Evolutionary conservation across 2,888 invertebrate genomes (phyloP).

Genomic region (Ferdinandea cuprea): DNA sequence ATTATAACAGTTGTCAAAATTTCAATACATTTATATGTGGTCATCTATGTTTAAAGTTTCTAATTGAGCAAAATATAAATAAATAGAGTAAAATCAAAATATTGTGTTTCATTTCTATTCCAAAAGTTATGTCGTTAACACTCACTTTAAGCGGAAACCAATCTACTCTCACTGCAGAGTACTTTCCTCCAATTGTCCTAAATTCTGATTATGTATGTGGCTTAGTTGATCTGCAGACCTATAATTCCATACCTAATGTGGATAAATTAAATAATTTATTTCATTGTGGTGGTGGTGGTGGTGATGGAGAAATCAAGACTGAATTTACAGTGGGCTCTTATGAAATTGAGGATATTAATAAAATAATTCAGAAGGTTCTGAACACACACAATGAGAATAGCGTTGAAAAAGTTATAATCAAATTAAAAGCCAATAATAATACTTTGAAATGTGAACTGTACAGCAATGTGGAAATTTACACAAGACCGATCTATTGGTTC

Average conservation of each 20-base stretch:
- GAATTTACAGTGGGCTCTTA: no score
- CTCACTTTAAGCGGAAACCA: conserved; percentile 76
- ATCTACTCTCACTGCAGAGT: conserved; percentile 30
- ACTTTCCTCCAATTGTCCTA: conserved; percentile 55
- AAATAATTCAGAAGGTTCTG: no score
- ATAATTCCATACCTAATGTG: conserved; percentile 1
- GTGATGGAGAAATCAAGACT: no score
- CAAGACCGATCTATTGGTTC: conserved; percentile 37
- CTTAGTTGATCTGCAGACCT: conserved; percentile 76
- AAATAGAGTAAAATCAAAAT: conserved; percentile 11
- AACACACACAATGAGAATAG: no score
- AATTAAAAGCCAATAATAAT: no score
- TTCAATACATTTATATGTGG: conserved; percentile 77
- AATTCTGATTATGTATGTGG: conserved; percentile 76
- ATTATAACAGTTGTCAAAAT: conserved; percentile 77
- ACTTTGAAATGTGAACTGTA: no score
- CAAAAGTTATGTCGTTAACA: conserved; percentile 75
- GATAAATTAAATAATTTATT: no score
- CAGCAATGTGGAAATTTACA: conserved; percentile 60
- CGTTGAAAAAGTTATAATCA: no score
- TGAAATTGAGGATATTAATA: no score
- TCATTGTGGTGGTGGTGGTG: no score
- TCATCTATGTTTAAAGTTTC: conserved; percentile 77
- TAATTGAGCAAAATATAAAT: conserved; percentile 14
- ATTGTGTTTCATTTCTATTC: conserved; percentile 17